Evolutionary conservation across 2,113 vertebrate genomes (phyloP).

Genomic region (Typhlomys cinereus): DNA sequence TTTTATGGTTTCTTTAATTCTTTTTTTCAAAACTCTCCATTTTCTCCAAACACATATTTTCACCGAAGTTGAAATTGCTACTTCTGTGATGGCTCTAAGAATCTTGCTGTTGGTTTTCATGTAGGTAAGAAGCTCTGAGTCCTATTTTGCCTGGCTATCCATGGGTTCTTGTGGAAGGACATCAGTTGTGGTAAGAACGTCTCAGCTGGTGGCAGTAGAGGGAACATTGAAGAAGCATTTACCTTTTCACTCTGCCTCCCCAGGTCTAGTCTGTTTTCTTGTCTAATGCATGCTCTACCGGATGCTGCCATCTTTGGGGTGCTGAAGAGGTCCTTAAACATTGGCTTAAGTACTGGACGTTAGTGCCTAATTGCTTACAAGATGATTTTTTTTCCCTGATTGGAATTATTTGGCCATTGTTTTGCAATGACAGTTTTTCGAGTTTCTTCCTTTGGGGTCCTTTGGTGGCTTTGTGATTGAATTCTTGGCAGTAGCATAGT

Average conservation of each 20-base stretch:
- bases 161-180: neutral
- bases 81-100: neutral
- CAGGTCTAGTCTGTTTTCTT: neutral
- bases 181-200: neutral
- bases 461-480: neutral
- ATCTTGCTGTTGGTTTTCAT: neutral
- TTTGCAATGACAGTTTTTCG: neutral
- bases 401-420: neutral
- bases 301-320: neutral
- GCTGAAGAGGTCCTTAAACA: neutral
- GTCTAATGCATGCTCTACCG: neutral
- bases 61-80: constrained; percentile 1
- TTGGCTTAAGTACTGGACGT: neutral
- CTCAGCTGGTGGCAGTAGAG: neutral
- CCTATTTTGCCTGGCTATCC: neutral
- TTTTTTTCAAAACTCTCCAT: neutral
- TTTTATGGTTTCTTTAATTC: neutral
- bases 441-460: neutral
- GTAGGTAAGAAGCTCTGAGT: neutral
- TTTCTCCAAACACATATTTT: constrained; percentile 9
- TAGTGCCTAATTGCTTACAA: neutral
- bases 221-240: neutral
- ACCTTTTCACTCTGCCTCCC: neutral
- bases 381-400: neutral
- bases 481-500: neutral